Percentiles rank a stretch among this genome's conserved stretches.
Evolutionary conservation across 2,888 invertebrate species (phyloP).

Genomic region (Ophonus ardosiacus): DNA sequence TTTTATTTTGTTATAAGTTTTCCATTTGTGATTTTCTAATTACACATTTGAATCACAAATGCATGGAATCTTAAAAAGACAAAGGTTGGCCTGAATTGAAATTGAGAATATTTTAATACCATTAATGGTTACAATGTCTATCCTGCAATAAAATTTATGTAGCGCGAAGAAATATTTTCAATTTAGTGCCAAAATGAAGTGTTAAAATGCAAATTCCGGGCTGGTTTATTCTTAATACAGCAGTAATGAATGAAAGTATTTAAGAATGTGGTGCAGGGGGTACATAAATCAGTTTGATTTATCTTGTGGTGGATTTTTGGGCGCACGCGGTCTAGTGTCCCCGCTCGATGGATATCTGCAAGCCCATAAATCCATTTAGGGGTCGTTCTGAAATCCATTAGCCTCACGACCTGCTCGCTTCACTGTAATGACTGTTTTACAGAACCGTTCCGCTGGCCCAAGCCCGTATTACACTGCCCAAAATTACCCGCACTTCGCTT

Average conservation of each 20-base stretch:
- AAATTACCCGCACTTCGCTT: conserved; percentile 34
- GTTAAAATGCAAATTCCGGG: conserved; percentile 52
- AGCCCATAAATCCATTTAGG: conserved; percentile 62
- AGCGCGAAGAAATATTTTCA: conserved; percentile 32
- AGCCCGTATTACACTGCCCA: conserved; percentile 53
- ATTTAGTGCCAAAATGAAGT: conserved; percentile 17
- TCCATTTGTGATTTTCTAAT: no score
- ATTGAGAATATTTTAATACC: background rate
- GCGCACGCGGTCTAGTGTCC: conserved; percentile 36
- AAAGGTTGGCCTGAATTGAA: background rate
- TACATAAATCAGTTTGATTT: conserved; percentile 60
- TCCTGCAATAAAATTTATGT: conserved; percentile 11
- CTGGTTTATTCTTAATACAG: conserved; percentile 34
- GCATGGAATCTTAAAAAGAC: background rate
- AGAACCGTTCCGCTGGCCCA: conserved; percentile 50
- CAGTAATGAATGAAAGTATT: conserved; percentile 55
- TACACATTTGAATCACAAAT: background rate
- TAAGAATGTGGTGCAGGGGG: conserved; percentile 52
- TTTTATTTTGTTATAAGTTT: no score
- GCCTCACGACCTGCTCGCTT: conserved; percentile 63
- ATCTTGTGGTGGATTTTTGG: conserved; percentile 60
- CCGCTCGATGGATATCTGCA: conserved; percentile 60
- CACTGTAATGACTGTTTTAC: conserved; percentile 64
- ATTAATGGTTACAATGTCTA: background rate
- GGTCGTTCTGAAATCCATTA: conserved; percentile 64